Evolutionary conservation across 2,113 vertebrate species (phyloP).

Genomic region (Climacteris rufus): DNA sequence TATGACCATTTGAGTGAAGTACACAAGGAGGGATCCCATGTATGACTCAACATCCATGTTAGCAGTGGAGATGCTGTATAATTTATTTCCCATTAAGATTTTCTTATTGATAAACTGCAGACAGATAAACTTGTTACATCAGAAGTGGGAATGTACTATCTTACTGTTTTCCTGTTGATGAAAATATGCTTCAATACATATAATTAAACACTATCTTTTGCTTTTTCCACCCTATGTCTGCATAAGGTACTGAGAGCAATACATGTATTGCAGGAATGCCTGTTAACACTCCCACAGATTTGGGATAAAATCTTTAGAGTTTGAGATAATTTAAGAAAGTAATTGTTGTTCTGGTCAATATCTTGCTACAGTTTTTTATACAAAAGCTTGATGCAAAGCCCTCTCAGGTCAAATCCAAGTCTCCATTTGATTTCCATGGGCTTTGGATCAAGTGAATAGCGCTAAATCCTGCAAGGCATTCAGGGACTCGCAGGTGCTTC

Average conservation of each 20-base stretch:
- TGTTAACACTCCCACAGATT: neutral
- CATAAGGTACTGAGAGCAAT: neutral
- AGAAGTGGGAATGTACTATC: neutral
- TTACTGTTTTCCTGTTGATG: neutral
- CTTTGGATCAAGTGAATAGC: neutral
- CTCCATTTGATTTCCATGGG: neutral
- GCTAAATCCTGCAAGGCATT: neutral
- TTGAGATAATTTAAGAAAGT: neutral
- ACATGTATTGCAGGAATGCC: neutral
- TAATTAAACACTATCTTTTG: neutral
- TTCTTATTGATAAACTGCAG: neutral
- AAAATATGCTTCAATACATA: neutral
- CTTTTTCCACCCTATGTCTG: neutral
- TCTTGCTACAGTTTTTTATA: neutral
- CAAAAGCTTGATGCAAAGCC: neutral
- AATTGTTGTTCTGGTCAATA: neutral
- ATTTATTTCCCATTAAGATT: neutral
- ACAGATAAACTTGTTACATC: neutral
- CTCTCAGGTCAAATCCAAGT: neutral
- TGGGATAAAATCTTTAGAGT: neutral
- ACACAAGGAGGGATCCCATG: neutral
- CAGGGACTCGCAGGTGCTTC: neutral
- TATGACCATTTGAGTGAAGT: neutral
- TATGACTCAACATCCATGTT: neutral
- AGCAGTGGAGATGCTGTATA: neutral